These are phyloP conservation scores for Hymenochirus boettgeri DNA, from an alignment of 2,113 vertebrate species.

Conservation along the genomic window DNA sequence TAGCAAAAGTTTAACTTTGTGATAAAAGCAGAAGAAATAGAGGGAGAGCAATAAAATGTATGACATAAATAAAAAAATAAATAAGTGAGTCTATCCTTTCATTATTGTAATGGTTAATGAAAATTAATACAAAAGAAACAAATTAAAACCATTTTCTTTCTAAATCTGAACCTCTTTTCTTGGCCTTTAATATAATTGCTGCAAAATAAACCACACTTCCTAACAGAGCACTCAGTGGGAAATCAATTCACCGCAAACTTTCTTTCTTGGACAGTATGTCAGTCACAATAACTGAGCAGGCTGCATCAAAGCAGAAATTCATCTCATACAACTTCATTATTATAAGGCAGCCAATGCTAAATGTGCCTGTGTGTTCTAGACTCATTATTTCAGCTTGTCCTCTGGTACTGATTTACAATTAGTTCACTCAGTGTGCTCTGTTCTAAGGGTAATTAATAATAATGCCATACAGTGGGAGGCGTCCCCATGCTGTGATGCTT, in stretches of 20 bases:
- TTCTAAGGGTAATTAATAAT: background rate
- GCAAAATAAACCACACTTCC: too few relatives aligned
- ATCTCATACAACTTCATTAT: background rate
- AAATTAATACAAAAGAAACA: too few relatives aligned
- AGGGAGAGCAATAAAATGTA: too few relatives aligned
- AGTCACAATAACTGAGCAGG: background rate
- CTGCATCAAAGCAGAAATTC: background rate
- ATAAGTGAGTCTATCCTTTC: too few relatives aligned
- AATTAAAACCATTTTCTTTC: too few relatives aligned
- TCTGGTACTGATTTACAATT: background rate
- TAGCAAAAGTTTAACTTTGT: too few relatives aligned
- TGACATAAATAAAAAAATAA: too few relatives aligned
- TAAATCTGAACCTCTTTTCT: too few relatives aligned
- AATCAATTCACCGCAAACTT: background rate
- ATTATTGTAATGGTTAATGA: too few relatives aligned
- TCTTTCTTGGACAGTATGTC: background rate
- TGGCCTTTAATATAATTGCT: too few relatives aligned
- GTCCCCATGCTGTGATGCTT: background rate
- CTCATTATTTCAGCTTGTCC: background rate
- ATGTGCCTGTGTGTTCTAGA: background rate
- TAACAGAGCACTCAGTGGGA: too few relatives aligned
- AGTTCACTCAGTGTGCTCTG: background rate
- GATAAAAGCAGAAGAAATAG: too few relatives aligned
- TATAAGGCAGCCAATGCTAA: background rate
- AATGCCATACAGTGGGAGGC: constrained; percentile 2